phyloP scores from a whole-genome alignment of 2,113 vertebrate genomes.

The Pomatorhinus ruficollis region DNA sequence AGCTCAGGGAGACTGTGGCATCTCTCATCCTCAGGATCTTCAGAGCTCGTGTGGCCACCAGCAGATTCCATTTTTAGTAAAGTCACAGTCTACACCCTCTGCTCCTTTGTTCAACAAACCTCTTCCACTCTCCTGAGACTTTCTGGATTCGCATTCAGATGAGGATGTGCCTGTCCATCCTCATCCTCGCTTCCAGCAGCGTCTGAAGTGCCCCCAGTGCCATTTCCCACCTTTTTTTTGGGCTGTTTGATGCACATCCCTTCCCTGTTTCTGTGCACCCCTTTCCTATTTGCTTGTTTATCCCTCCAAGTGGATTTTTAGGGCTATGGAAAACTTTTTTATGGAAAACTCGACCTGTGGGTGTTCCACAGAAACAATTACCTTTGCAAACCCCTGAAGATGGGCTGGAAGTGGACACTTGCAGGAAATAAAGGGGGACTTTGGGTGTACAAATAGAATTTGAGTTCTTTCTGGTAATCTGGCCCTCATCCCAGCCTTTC shows the following conservation, averaged over 20 bases:
- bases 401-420: not conserved
- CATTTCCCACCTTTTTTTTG: not conserved
- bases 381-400: not conserved
- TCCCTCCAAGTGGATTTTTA: not conserved
- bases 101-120: not conserved
- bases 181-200: not conserved
- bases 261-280: not conserved
- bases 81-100: not conserved
- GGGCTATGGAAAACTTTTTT: not conserved
- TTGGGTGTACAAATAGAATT: not conserved
- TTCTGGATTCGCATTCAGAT: not conserved
- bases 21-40: rapidly evolving
- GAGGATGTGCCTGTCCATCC: not conserved
- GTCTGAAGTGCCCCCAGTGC: not conserved
- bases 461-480: not conserved
- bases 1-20: not conserved
- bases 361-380: not conserved
- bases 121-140: not conserved
- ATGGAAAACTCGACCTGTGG: not conserved
- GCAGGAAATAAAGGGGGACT: not conserved
- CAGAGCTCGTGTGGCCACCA: not conserved
- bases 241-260: not conserved
- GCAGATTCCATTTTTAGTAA: not conserved
- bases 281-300: not conserved
- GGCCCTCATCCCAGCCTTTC: slow-evolving; percentile 24